Conservation (phyloP, 2,797 vertebrate species). For the Halcyon smyrnensis region DNA sequence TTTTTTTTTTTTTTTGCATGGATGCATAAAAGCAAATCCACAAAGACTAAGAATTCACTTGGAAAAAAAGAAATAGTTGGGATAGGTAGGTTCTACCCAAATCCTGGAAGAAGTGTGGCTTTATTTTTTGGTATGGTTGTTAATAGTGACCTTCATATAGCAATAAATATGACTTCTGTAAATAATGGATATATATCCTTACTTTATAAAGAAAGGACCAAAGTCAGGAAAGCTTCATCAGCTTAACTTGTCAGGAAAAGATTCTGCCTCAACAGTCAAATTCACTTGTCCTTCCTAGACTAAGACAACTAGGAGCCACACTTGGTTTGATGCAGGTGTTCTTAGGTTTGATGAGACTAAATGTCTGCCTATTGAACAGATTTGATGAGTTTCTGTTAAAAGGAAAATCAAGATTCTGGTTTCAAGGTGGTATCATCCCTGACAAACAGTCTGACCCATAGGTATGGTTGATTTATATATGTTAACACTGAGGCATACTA, state of each 20-base stretch:
- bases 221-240: background rate
- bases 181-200: background rate
- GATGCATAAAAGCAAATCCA: background rate
- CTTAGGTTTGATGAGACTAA: background rate
- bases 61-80: background rate
- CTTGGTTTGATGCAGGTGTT: background rate
- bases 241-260: background rate
- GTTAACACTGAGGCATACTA: rapidly evolving
- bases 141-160: background rate
- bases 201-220: background rate
- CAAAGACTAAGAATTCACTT: background rate
- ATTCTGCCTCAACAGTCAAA: background rate
- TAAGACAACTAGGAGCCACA: rapidly evolving
- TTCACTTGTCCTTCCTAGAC: background rate
- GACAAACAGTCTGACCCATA: background rate
- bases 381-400: background rate
- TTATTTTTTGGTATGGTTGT: background rate
- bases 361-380: background rate
- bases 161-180: background rate
- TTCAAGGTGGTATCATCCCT: background rate
- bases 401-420: background rate
- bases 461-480: background rate
- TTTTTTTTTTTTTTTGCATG: background rate
- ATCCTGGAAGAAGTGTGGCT: background rate
- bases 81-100: background rate